These are phyloP conservation scores for Montipora capitata DNA, from an alignment of 92 coral and sea anemone genomes.

Conservation along the genomic window DNA sequence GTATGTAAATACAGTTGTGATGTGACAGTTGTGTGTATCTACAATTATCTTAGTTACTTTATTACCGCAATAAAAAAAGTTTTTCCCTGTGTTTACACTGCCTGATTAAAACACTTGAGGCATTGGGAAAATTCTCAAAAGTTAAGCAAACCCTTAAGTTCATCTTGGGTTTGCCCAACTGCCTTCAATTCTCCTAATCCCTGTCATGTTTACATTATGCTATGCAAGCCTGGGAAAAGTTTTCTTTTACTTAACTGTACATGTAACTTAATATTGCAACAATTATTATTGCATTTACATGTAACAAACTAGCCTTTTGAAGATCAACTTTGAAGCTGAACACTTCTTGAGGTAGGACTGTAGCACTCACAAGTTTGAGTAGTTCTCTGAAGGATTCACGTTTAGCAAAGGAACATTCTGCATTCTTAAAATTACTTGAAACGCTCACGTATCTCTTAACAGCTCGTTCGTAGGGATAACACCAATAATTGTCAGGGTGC, in stretches of 20 bases:
- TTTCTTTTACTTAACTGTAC: too few species aligned
- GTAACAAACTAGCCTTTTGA: slow-evolving; percentile 39
- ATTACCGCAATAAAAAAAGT: slow-evolving; percentile 21
- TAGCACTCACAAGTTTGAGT: slow-evolving; percentile 51
- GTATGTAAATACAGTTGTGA: too few species aligned
- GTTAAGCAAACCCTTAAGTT: slow-evolving; percentile 9
- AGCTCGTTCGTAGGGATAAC: slow-evolving; percentile 82
- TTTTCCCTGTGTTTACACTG: background rate
- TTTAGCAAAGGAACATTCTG: slow-evolving; percentile 64
- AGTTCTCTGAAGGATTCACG: slow-evolving; percentile 55
- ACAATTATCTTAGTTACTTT: slow-evolving; percentile 23
- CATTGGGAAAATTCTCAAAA: slow-evolving; percentile 12
- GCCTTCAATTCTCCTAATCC: slow-evolving; percentile 17
- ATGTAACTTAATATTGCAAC: too few species aligned
- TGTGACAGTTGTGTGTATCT: too few species aligned
- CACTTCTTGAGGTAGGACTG: slow-evolving; percentile 28
- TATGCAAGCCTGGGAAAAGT: background rate
- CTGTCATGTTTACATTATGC: slow-evolving; percentile 36
- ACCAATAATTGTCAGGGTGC: slow-evolving; percentile 83
- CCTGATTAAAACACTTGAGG: slow-evolving; percentile 1
- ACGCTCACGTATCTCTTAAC: slow-evolving; percentile 75
- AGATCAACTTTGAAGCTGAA: slow-evolving; percentile 50
- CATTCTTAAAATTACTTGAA: slow-evolving; percentile 66
- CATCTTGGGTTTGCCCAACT: slow-evolving; percentile 41
- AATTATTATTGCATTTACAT: background rate